Evolutionary conservation across 2,113 vertebrate genomes (phyloP).

Genomic region (human): DNA sequence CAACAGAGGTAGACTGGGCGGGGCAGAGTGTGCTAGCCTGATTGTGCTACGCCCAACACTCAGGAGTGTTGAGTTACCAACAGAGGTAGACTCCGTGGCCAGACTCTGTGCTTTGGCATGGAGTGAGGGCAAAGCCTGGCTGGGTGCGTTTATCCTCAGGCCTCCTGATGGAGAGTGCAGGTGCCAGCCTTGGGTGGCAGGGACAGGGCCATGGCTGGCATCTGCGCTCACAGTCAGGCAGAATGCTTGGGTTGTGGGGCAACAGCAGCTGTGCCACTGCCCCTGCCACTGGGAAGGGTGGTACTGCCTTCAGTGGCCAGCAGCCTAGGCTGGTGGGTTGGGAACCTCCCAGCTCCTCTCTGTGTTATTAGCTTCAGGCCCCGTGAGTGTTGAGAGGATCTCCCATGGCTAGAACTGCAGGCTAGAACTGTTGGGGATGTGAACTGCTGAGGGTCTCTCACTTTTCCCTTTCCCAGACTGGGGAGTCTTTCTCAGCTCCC

Average conservation of each 20-base stretch:
- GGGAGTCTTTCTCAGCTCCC: neutral
- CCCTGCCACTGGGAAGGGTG: neutral
- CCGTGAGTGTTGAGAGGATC: neutral
- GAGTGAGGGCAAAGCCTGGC: neutral
- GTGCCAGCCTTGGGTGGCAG: neutral
- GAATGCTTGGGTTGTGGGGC: too few relatives aligned
- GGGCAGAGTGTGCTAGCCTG: neutral
- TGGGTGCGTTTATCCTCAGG: neutral
- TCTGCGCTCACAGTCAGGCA: too few relatives aligned
- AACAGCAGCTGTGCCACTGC: neutral
- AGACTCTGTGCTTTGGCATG: neutral
- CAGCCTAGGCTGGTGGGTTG: neutral
- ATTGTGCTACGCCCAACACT: neutral
- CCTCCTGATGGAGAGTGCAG: neutral
- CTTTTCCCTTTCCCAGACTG: neutral
- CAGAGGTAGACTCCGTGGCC: neutral
- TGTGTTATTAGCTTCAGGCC: neutral
- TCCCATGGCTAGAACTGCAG: too few relatives aligned
- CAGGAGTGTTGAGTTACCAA: neutral
- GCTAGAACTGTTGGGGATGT: too few relatives aligned
- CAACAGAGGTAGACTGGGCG: neutral
- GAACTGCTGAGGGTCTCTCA: too few relatives aligned
- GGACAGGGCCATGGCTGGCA: neutral
- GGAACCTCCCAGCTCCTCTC: neutral
- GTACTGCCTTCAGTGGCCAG: neutral